Evolutionary conservation across 1,140 invertebrate species (phyloP).

Genomic region (Glossosoma conforme): DNA sequence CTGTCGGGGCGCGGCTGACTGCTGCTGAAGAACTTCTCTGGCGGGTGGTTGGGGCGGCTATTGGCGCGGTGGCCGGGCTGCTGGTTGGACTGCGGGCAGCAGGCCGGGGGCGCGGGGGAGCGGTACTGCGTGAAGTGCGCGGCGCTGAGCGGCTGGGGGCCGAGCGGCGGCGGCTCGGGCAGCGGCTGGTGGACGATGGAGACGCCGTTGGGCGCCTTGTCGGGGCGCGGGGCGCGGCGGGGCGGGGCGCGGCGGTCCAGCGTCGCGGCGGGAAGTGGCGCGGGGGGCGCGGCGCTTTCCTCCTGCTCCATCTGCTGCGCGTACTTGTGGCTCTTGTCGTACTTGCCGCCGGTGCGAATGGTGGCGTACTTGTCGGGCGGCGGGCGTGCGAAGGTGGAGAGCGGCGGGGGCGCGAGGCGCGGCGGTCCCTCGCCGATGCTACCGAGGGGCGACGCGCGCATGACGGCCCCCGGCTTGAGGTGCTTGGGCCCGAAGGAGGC

Average conservation of each 20-base stretch:
- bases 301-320: conserved; percentile 30
- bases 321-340: conserved; percentile 30
- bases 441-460: conserved; percentile 13
- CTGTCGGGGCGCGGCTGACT: conserved; percentile 4
- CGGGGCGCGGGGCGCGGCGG: conserved; percentile 29
- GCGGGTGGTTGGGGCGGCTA: conserved; percentile 17
- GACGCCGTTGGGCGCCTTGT: conserved; percentile 17
- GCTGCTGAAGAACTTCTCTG: conserved; percentile 29
- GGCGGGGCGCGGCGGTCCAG: conserved; percentile 4
- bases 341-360: conserved; percentile 34
- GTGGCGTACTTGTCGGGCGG: conserved; percentile 44
- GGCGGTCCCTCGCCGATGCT: conserved; percentile 30
- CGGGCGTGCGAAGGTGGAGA: conserved; percentile 38
- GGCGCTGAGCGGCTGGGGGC: conserved; percentile 35
- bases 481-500: conserved; percentile 57
- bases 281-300: conserved; percentile 5
- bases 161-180: conserved; percentile 41
- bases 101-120: conserved; percentile 30
- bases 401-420: conserved; percentile 35
- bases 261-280: conserved; percentile 1
- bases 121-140: conserved; percentile 44
- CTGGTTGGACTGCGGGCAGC: conserved; percentile 33
- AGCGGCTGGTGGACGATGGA: conserved; percentile 38
- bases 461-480: conserved; percentile 37
- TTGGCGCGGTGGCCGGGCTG: conserved; percentile 13